phyloP scores from a whole-genome alignment of 1,140 invertebrate species.

The Eriosoma lanigerum region DNA sequence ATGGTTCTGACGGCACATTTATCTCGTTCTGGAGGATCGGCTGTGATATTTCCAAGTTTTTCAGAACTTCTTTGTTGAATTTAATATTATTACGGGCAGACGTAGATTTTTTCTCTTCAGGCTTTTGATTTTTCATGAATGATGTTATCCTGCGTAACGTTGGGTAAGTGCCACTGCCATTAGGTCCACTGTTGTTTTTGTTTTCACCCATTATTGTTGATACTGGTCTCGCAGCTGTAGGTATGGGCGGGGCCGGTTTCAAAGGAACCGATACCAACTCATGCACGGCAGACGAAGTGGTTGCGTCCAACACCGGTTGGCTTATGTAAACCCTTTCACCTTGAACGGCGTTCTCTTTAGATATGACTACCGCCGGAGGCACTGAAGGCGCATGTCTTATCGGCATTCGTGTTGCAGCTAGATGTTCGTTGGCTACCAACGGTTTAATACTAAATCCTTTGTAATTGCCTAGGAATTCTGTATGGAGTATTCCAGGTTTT shows the following conservation, averaged over 20 bases:
- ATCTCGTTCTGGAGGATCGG: conserved; percentile 74
- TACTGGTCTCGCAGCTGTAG: conserved; percentile 60
- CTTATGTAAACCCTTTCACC: conserved; percentile 72
- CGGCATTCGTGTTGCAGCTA: conserved; percentile 55
- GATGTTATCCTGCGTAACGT: conserved; percentile 72
- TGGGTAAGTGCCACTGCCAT: conserved; percentile 50
- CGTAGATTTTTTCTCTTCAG: conserved; percentile 29
- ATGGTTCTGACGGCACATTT: conserved; percentile 60
- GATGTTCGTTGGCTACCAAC: conserved; percentile 58
- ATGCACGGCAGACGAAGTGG: conserved; percentile 72
- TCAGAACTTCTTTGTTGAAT: conserved; percentile 68
- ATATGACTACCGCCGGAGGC: background rate
- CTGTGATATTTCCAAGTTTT: conserved; percentile 77
- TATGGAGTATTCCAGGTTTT: background rate
- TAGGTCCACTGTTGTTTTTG: conserved; percentile 60
- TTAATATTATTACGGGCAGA: conserved; percentile 50
- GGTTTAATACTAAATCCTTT: conserved; percentile 79
- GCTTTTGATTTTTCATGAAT: conserved; percentile 64
- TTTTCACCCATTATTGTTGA: conserved; percentile 56
- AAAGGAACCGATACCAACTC: conserved; percentile 60
- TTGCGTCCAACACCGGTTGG: conserved; percentile 74
- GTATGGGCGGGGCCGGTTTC: conserved; percentile 55
- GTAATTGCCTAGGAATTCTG: conserved; percentile 76
- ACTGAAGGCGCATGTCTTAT: conserved; percentile 27
- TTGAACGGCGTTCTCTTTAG: background rate